These are phyloP conservation scores for Diacarnus erythraeanus DNA, from an alignment of 37 sponge, comb jelly and placozoan genomes.

Conservation along the genomic window DNA sequence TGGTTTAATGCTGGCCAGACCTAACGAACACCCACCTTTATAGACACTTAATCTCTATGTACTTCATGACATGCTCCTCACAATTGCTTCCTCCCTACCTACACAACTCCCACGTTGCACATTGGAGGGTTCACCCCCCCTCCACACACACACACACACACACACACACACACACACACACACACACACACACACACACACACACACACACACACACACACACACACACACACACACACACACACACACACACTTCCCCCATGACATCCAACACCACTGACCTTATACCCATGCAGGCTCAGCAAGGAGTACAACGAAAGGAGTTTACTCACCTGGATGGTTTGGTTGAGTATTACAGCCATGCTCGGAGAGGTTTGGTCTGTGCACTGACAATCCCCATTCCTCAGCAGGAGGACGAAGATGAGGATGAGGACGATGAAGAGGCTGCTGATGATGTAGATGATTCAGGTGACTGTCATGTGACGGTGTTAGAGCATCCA, in stretches of 20 bases:
- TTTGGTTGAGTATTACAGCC: conserved; percentile 63
- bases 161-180: conserved; percentile 22
- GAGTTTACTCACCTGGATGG: conserved; percentile 56
- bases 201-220: conserved; percentile 13
- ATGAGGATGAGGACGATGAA: conserved; percentile 26
- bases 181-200: conserved; percentile 2
- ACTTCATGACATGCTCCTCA: too few species aligned
- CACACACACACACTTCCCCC: conserved; percentile 4
- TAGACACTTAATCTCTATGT: too few species aligned
- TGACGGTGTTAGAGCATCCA: too few species aligned
- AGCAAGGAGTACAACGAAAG: conserved; percentile 58
- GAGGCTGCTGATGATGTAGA: conserved; percentile 13
- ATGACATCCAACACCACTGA: background rate
- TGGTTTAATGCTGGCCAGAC: too few species aligned
- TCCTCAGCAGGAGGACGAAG: conserved; percentile 42
- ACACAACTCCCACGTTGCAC: too few species aligned
- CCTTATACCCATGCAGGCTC: conserved; percentile 41
- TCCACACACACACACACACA: conserved; percentile 24
- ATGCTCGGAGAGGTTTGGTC: conserved; percentile 66
- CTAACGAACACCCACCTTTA: too few species aligned
- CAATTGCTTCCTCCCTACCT: too few species aligned
- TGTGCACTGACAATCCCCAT: conserved; percentile 62
- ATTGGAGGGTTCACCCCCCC: background rate
- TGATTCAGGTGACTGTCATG: conserved; percentile 30
- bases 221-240: conserved; percentile 7